Percentiles rank a stretch among this genome's conserved stretches.
Evolutionary conservation across 1,140 invertebrate species (phyloP).

Genomic region (Megalopta genalis): DNA sequence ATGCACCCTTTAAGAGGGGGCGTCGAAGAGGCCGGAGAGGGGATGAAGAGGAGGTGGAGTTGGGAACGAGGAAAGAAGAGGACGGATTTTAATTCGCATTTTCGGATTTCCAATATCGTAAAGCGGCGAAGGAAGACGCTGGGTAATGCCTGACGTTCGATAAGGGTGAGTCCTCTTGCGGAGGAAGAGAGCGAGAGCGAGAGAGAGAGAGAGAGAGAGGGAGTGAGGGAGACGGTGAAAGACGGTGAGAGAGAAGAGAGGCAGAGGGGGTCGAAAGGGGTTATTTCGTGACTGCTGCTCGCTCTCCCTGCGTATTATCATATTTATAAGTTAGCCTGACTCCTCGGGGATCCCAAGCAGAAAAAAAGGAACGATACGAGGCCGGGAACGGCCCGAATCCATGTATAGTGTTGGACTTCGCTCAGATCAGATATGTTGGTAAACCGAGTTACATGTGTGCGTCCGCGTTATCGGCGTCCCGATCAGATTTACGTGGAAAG

Average conservation of each 20-base stretch:
- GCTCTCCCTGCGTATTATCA: slow-evolving; percentile 70
- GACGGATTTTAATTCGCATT: slow-evolving; percentile 72
- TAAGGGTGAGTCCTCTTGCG: slow-evolving; percentile 56
- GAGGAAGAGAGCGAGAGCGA: background rate
- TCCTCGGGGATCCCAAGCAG: slow-evolving; percentile 55
- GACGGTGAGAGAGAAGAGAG: slow-evolving; percentile 40
- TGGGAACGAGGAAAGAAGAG: slow-evolving; percentile 23
- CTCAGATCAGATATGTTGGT: slow-evolving; percentile 32
- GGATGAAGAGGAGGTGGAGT: background rate
- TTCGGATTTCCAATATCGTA: slow-evolving; percentile 74
- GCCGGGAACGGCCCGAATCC: slow-evolving; percentile 22
- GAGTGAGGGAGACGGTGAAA: slow-evolving; percentile 47
- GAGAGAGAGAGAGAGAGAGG: slow-evolving; percentile 30
- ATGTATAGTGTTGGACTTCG: slow-evolving; percentile 34
- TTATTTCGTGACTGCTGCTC: slow-evolving; percentile 72
- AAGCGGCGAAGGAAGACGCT: slow-evolving; percentile 63
- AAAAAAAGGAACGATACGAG: slow-evolving; percentile 45
- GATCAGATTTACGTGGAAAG: background rate
- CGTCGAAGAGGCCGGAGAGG: slow-evolving; percentile 18
- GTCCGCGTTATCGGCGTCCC: background rate
- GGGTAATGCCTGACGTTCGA: slow-evolving; percentile 66
- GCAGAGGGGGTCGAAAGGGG: slow-evolving; percentile 65
- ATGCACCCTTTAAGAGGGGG: slow-evolving; percentile 14
- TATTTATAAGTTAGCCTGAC: slow-evolving; percentile 73
- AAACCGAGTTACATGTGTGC: background rate